Evolutionary conservation across 2,113 vertebrate genomes (phyloP).

Genomic region (Capricornis sumatraensis): DNA sequence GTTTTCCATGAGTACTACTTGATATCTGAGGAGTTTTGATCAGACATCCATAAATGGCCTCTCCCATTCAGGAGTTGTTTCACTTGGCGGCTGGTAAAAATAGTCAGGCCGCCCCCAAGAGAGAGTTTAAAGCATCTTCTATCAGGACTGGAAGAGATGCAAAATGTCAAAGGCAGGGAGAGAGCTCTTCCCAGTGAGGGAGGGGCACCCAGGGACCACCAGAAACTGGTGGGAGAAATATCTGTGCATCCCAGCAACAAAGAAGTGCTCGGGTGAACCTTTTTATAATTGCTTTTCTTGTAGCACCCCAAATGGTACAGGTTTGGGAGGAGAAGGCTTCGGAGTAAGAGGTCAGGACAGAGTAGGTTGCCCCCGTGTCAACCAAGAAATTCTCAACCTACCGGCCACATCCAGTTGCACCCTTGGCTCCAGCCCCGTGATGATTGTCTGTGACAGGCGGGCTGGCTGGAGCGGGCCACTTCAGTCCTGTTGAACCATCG

Average conservation of each 20-base stretch:
- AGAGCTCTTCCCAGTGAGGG: neutral
- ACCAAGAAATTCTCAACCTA: neutral
- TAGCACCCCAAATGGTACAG: neutral
- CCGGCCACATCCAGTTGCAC: neutral
- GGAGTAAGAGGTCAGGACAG: neutral
- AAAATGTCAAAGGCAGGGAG: neutral
- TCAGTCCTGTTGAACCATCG: neutral
- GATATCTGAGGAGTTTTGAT: neutral
- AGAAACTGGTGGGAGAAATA: neutral
- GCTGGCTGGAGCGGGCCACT: neutral
- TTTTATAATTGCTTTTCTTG: neutral
- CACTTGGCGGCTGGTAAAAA: neutral
- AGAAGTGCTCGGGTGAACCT: neutral
- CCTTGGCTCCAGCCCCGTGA: neutral
- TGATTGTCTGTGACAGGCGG: neutral
- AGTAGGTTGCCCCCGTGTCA: neutral
- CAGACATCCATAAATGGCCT: neutral
- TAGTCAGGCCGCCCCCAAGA: neutral
- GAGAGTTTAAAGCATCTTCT: neutral
- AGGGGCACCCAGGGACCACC: neutral
- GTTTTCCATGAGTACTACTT: neutral
- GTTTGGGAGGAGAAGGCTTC: neutral
- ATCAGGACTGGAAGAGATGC: neutral
- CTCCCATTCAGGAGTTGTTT: neutral
- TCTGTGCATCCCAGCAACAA: neutral